Evolutionary conservation across 2,113 vertebrate species (phyloP).

Genomic region (Cygnus atratus): DNA sequence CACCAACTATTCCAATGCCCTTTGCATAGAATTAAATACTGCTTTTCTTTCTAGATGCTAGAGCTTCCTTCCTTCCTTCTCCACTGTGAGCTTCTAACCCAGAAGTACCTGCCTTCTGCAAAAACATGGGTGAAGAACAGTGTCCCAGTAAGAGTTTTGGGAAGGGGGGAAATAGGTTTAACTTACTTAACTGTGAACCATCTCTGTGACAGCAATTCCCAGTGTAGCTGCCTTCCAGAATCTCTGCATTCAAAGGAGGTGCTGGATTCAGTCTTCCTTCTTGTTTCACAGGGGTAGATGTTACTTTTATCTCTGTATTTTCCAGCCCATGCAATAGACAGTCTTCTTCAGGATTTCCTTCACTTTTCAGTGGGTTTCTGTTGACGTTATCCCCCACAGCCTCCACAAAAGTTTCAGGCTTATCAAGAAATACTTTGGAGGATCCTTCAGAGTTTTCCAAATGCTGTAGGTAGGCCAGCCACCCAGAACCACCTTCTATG

Average conservation of each 20-base stretch:
- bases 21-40: not conserved
- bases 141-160: not conserved
- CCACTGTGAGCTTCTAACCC: not conserved
- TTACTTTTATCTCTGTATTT: conserved; percentile 68
- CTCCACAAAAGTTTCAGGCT: not conserved
- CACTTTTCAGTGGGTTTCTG: not conserved
- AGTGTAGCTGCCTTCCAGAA: conserved; percentile 80
- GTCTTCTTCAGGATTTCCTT: not conserved
- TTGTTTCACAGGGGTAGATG: conserved; percentile 83
- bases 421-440: not conserved
- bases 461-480: not conserved
- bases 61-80: not conserved
- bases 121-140: not conserved
- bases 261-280: not conserved
- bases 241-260: not conserved
- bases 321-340: not conserved
- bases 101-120: not conserved
- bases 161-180: not conserved
- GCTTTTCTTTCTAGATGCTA: not conserved
- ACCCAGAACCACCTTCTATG: not conserved
- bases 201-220: conserved; percentile 88
- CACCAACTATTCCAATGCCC: not conserved
- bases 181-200: conserved; percentile 85
- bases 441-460: not conserved
- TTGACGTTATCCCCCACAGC: not conserved